Conservation (phyloP, 2,113 vertebrate species). For the Scolopax mira region DNA sequence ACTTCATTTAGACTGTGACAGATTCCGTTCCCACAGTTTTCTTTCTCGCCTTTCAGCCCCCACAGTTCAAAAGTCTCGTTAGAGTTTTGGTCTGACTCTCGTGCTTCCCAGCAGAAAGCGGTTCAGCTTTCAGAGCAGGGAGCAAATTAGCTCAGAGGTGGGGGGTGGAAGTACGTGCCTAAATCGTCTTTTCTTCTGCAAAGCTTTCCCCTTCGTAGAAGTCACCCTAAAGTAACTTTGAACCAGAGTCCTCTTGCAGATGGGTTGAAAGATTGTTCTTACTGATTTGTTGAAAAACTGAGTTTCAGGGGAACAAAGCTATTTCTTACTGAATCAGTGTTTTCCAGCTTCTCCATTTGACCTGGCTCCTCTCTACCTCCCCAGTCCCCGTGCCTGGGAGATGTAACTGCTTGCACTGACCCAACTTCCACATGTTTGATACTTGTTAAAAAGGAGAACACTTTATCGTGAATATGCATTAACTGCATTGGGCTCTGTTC, state of each 20-base stretch:
- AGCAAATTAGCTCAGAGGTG: background rate
- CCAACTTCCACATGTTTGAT: background rate
- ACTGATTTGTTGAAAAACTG: background rate
- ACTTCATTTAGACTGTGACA: background rate
- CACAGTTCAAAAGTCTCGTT: background rate
- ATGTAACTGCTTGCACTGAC: background rate
- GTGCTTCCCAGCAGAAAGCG: background rate
- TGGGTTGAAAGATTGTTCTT: too few species aligned
- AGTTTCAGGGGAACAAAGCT: background rate
- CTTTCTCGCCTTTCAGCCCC: background rate
- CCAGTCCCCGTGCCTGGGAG: too few species aligned
- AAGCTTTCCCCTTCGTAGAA: background rate
- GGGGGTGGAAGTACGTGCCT: background rate
- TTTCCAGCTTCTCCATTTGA: background rate
- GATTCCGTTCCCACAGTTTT: background rate
- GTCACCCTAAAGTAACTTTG: background rate
- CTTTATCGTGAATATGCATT: accelerated
- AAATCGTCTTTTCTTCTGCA: background rate
- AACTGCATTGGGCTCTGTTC: background rate
- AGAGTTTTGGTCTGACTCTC: background rate
- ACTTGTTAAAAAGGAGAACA: background rate
- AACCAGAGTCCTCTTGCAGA: background rate
- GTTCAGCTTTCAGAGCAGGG: background rate
- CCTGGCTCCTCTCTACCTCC: background rate
- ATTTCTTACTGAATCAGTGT: background rate